These are phyloP conservation scores for Hydriomena furcata DNA, from an alignment of 2,888 invertebrate species.

Conservation along the genomic window DNA sequence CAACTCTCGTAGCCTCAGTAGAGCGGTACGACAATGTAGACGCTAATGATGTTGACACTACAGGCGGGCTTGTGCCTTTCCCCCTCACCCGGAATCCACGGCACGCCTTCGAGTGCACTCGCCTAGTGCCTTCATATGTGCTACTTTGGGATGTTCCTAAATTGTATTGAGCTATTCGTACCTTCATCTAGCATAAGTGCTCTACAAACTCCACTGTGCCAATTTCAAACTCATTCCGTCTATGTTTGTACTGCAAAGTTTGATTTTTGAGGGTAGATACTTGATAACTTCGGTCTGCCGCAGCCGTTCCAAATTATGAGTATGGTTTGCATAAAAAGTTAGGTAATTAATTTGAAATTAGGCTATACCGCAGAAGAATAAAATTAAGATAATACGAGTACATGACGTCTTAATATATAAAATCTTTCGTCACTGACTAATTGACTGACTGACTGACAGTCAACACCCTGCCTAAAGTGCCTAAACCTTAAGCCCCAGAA, in stretches of 20 bases:
- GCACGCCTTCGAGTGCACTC: conserved; percentile 54
- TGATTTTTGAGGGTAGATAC: conserved; percentile 23
- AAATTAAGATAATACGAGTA: neutral
- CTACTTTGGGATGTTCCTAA: conserved; percentile 51
- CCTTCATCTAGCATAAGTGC: conserved; percentile 28
- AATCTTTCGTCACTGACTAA: too few species aligned
- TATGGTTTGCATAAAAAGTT: conserved; percentile 34
- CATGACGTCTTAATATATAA: too few species aligned
- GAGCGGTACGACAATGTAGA: conserved; percentile 56
- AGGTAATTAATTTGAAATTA: conserved; percentile 10
- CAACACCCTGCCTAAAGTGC: too few species aligned
- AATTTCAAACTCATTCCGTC: conserved; percentile 14
- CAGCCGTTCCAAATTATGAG: conserved; percentile 36
- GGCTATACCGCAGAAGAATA: neutral
- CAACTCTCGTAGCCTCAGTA: conserved; percentile 57
- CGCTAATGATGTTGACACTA: conserved; percentile 81
- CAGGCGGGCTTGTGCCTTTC: conserved; percentile 58
- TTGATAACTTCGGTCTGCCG: conserved; percentile 19
- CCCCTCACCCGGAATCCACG: conserved; percentile 36
- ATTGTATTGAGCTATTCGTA: conserved; percentile 51
- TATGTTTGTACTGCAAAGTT: conserved; percentile 21
- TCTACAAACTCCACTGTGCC: conserved; percentile 19
- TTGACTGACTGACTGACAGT: too few species aligned
- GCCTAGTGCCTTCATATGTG: conserved; percentile 52
- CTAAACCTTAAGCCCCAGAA: too few species aligned